These are phyloP conservation scores for Diabrotica balteata DNA, from an alignment of 2,888 invertebrate genomes.

Conservation along the genomic window DNA sequence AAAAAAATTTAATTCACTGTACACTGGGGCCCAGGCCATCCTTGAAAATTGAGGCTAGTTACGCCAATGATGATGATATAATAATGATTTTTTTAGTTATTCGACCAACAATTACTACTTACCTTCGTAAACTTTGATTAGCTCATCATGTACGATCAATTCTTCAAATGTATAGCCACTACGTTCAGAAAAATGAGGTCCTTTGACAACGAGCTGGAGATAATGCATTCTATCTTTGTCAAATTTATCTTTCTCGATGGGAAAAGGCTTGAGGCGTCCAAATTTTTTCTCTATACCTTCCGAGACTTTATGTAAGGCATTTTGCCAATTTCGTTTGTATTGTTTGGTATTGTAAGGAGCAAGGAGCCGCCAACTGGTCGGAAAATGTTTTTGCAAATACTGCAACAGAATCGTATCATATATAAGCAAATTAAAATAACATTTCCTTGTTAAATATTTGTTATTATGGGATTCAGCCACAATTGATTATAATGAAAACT, in stretches of 20 bases:
- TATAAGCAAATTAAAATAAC: background rate
- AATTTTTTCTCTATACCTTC: conserved; percentile 77
- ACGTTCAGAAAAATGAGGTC: conserved; percentile 71
- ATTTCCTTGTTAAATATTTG: background rate
- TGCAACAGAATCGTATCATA: conserved; percentile 57
- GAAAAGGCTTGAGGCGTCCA: conserved; percentile 73
- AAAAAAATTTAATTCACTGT: too few species aligned
- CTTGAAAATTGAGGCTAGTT: too few species aligned
- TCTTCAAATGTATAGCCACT: conserved; percentile 65
- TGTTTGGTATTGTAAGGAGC: conserved; percentile 68
- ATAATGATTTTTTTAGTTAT: too few species aligned
- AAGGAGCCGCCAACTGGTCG: conserved; percentile 67
- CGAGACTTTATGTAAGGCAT: conserved; percentile 64
- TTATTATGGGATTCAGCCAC: too few species aligned
- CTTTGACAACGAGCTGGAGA: conserved; percentile 70
- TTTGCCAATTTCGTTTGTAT: conserved; percentile 63
- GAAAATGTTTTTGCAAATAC: conserved; percentile 73
- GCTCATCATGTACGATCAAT: conserved; percentile 59
- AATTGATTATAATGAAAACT: too few species aligned
- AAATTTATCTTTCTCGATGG: conserved; percentile 73
- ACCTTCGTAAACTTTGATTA: conserved; percentile 50
- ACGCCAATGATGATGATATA: too few species aligned
- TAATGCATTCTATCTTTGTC: conserved; percentile 69
- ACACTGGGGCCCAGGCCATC: too few species aligned
- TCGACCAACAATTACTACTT: too few species aligned